phyloP scores from a whole-genome alignment of 2,888 invertebrate species.

The Drosophila setosimentum region DNA sequence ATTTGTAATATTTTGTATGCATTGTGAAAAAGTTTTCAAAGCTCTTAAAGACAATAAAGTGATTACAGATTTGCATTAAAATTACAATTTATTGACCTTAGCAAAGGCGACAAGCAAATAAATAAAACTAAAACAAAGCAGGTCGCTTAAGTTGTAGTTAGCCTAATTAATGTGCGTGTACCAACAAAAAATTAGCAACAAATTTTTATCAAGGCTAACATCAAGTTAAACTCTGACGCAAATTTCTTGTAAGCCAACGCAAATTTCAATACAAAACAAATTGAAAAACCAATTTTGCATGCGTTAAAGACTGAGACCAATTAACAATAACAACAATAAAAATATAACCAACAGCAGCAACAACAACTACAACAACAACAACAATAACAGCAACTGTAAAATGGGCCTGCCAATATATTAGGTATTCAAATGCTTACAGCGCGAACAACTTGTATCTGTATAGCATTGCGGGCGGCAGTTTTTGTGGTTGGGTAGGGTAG shows the following conservation, averaged over 20 bases:
- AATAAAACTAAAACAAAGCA: conserved; percentile 14
- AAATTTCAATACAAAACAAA: conserved; percentile 59
- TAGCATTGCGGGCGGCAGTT: conserved; percentile 33
- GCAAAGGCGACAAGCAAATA: neutral
- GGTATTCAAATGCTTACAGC: conserved; percentile 77
- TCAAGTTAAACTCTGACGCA: conserved; percentile 4
- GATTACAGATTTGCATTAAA: neutral
- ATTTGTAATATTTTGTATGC: neutral
- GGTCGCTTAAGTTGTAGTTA: conserved; percentile 20
- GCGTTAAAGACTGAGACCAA: conserved; percentile 39
- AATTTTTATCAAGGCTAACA: conserved; percentile 33
- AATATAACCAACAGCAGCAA: conserved; percentile 11
- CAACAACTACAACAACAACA: neutral
- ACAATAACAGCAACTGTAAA: conserved; percentile 39
- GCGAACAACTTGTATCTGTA: conserved; percentile 33
- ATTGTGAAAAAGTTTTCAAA: neutral
- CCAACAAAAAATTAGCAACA: conserved; percentile 43
- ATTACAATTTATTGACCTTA: neutral
- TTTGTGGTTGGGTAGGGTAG: neutral
- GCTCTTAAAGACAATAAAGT: neutral
- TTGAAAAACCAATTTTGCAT: conserved; percentile 68
- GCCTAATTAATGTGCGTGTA: conserved; percentile 50
- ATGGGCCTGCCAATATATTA: conserved; percentile 52
- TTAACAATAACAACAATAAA: conserved; percentile 15
- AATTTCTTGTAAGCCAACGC: conserved; percentile 42